Evolutionary conservation across 64 coral and sea anemone species (phyloP).

Genomic region (Montipora efflorescens): DNA sequence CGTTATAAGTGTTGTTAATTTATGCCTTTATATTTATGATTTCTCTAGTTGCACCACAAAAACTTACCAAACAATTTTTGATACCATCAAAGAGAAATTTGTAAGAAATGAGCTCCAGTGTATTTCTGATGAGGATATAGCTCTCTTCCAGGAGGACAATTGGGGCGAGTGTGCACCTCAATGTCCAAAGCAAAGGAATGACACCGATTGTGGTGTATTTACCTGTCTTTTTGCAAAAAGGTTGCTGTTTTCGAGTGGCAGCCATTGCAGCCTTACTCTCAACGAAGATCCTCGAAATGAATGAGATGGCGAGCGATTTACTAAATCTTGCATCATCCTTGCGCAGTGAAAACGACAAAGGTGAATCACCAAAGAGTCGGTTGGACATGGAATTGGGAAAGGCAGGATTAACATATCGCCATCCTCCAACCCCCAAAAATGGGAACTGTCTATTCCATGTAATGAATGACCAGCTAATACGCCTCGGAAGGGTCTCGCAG

Average conservation of each 20-base stretch:
- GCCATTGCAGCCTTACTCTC: not conserved
- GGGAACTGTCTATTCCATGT: conserved; percentile 47
- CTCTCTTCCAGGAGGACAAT: not conserved
- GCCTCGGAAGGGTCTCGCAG: not conserved
- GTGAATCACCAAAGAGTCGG: not conserved
- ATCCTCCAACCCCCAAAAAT: not conserved
- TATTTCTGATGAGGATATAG: not conserved
- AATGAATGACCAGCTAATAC: conserved; percentile 31
- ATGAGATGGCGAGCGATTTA: not conserved
- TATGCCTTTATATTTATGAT: conserved; percentile 30
- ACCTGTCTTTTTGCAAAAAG: not conserved
- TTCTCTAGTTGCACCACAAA: not conserved
- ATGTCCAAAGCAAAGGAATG: not conserved
- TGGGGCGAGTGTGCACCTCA: not conserved
- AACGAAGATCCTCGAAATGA: not conserved
- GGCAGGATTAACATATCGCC: not conserved
- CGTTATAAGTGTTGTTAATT: conserved; percentile 22
- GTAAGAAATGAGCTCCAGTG: not conserved
- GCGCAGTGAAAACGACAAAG: not conserved
- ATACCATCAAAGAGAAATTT: conserved; percentile 17
- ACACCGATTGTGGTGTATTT: not conserved
- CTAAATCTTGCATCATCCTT: not conserved
- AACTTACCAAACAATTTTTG: conserved; percentile 9
- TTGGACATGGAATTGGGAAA: not conserved
- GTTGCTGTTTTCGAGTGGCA: not conserved